Percentiles rank a stretch among this genome's conserved stretches.
Evolutionary conservation across 2,888 invertebrate genomes (phyloP).

Genomic region (Anarsia innoxiella): DNA sequence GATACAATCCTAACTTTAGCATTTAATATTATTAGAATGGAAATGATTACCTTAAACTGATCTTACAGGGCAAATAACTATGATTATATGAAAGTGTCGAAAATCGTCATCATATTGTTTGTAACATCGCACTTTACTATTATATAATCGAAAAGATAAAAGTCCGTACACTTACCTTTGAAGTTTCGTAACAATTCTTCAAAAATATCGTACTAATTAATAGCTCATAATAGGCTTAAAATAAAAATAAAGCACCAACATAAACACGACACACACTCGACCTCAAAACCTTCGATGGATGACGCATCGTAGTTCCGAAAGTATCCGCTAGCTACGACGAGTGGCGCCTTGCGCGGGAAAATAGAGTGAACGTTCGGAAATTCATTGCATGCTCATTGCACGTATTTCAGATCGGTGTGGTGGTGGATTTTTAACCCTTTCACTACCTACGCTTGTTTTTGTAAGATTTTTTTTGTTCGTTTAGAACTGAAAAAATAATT

Average conservation of each 20-base stretch:
- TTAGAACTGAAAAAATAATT: too few species aligned
- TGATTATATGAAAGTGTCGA: neutral
- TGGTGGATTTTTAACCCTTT: too few species aligned
- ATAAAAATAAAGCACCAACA: slow-evolving; percentile 38
- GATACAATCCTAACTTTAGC: too few species aligned
- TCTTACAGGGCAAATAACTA: neutral
- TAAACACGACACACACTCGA: slow-evolving; percentile 49
- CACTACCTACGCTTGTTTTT: too few species aligned
- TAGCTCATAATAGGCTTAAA: slow-evolving; percentile 23
- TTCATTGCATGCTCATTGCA: too few species aligned
- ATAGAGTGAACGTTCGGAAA: slow-evolving; percentile 7
- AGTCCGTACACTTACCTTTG: slow-evolving; percentile 43
- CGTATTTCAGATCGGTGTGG: too few species aligned
- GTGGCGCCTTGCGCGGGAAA: slow-evolving; percentile 31
- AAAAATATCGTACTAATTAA: too few species aligned
- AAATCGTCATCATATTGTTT: neutral
- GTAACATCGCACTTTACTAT: slow-evolving; percentile 33
- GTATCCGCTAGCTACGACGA: slow-evolving; percentile 32
- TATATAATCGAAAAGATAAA: slow-evolving; percentile 47
- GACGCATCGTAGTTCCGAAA: slow-evolving; percentile 44
- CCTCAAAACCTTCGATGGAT: slow-evolving; percentile 31
- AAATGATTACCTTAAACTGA: too few species aligned
- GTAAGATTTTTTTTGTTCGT: too few species aligned
- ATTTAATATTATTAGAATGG: too few species aligned
- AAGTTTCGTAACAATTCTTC: slow-evolving; percentile 23